Evolutionary conservation across 2,888 invertebrate species (phyloP).

Genomic region (Iphiclides podalirius): DNA sequence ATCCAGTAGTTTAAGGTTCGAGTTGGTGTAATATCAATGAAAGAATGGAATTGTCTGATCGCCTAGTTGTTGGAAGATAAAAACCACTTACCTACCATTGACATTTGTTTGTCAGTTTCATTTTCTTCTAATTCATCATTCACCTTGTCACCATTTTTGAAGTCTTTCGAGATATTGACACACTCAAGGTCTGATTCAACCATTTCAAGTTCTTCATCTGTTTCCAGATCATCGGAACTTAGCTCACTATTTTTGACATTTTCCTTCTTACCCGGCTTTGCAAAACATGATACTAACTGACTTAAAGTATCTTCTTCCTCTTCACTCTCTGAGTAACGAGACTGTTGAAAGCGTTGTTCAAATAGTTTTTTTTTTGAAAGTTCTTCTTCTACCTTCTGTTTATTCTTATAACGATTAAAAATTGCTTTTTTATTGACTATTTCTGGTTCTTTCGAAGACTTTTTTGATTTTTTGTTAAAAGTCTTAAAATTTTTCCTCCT

Average conservation of each 20-base stretch:
- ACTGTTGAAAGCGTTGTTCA: slow-evolving; percentile 50
- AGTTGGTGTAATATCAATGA: too few species aligned
- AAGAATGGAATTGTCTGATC: too few species aligned
- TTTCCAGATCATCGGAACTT: slow-evolving; percentile 35
- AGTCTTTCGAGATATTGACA: neutral
- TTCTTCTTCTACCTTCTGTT: slow-evolving; percentile 70
- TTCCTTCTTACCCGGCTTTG: slow-evolving; percentile 36
- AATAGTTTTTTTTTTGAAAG: slow-evolving; percentile 59
- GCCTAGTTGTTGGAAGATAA: too few species aligned
- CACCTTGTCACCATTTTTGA: neutral
- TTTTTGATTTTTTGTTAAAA: slow-evolving; percentile 48
- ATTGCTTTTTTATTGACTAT: slow-evolving; percentile 63
- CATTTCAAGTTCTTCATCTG: slow-evolving; percentile 24
- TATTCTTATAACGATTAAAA: slow-evolving; percentile 73
- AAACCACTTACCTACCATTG: slow-evolving; percentile 17
- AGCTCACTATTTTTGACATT: slow-evolving; percentile 45
- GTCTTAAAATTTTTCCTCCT: slow-evolving; percentile 48
- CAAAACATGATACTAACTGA: slow-evolving; percentile 76
- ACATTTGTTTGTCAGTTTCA: slow-evolving; percentile 8
- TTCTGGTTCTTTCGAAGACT: slow-evolving; percentile 43
- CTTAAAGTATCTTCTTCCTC: slow-evolving; percentile 72
- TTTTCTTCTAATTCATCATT: slow-evolving; percentile 2
- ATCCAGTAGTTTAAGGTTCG: too few species aligned
- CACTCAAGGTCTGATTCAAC: slow-evolving; percentile 24
- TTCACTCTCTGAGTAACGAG: slow-evolving; percentile 70